These are phyloP conservation scores for Mesochorus sp. DNA, from an alignment of 2,888 invertebrate species.

Conservation along the genomic window DNA sequence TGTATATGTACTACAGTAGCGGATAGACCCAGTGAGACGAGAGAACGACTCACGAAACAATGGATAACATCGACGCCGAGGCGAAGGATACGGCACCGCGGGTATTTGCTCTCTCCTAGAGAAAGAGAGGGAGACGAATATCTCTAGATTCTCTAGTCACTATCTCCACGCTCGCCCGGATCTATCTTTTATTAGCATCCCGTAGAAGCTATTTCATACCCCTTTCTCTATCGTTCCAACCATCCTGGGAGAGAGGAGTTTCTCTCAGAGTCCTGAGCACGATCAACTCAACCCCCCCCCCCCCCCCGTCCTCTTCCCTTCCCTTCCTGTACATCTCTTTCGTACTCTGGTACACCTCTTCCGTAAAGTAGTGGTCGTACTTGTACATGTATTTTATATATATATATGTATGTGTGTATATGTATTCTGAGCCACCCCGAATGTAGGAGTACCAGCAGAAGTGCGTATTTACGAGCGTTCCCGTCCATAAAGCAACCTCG, in stretches of 20 bases:
- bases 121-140: slow-evolving; percentile 49
- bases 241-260: slow-evolving; percentile 69
- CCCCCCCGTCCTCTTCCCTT: too few species aligned
- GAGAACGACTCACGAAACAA: slow-evolving; percentile 73
- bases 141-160: slow-evolving; percentile 62
- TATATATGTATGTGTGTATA: slow-evolving; percentile 24
- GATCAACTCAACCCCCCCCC: slow-evolving; percentile 37
- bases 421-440: slow-evolving; percentile 39
- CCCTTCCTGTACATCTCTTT: slow-evolving; percentile 68
- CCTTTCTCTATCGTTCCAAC: slow-evolving; percentile 77
- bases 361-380: slow-evolving; percentile 17
- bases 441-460: slow-evolving; percentile 80
- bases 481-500: slow-evolving; percentile 82
- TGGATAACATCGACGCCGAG: slow-evolving; percentile 61
- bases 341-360: too few species aligned
- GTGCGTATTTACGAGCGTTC: slow-evolving; percentile 82
- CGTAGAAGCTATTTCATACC: slow-evolving; percentile 78
- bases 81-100: slow-evolving; percentile 34
- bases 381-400: slow-evolving; percentile 17
- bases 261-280: slow-evolving; percentile 72
- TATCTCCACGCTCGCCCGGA: slow-evolving; percentile 70
- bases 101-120: slow-evolving; percentile 44
- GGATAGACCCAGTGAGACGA: slow-evolving; percentile 51
- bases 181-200: slow-evolving; percentile 81
- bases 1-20: neutral